Base-by-base conservation (phyloP, 2,888 invertebrate genomes). In the Agrotis puta region DNA sequence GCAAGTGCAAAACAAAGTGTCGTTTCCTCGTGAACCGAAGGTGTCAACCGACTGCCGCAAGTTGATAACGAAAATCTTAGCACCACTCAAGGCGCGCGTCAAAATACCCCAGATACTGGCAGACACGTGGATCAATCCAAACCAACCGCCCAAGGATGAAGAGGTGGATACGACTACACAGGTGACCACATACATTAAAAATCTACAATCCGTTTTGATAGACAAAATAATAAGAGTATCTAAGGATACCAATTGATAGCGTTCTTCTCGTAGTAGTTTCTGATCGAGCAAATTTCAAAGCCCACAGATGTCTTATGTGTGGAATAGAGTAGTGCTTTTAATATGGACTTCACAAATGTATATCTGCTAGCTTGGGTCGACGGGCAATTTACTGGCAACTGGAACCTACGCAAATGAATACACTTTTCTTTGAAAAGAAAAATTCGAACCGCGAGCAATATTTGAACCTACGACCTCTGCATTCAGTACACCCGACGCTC, bases 1-100 rank as follows among this genome's bases (percentile, higher is more conserved):
- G 97, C 98, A 98, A 96, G 98, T 98, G 16, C 97, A 97, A 88
- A 97, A 96, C 88, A 97, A 97, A 91, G 97, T 98, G 4, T 95
- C 96, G 0, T 98, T 97, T 89, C 97, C 97, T 0, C 96, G 97
- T 81, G 96, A 97, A 54, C 98, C 98, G 6, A 96, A 96, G 87
- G 97, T 97, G 14, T 97, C 97, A 0, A 90, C 93, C 2, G 96
- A 96, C 63, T 98, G 98, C 90, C 97, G 97, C 83, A 96, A 97
- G 59, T 92, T 98, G 73, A 97, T 98, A 74, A 96, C 96, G 77
- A 97, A 97, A 88, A 97, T 98, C 82, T 91, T 98, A 73, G 96
- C 98, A 3, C 98, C 98, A 0, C 93, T 98, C 74, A 97, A 97
- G 85, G 89, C 96, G 63, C 96, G 98, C 65, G 96, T 97, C 53